phyloP scores from a whole-genome alignment of 2,113 vertebrate genomes.

The Sorex araneus region DNA sequence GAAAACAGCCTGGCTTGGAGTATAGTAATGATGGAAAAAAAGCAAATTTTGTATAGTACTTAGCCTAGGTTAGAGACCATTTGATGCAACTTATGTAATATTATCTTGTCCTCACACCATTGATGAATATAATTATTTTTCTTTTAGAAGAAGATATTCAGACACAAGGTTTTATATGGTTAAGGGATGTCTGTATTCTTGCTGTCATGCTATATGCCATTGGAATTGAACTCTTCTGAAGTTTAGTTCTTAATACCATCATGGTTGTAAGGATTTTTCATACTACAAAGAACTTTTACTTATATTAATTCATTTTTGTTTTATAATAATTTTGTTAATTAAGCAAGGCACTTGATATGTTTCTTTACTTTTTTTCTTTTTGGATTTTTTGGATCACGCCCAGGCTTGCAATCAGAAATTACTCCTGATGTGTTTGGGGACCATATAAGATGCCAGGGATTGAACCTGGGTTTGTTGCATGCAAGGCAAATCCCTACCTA shows the following conservation, averaged over 20 bases:
- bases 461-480: no score
- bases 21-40: not conserved
- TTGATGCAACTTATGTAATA: slow-evolving; percentile 8
- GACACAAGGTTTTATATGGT: not conserved
- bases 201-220: not conserved
- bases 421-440: no score
- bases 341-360: not conserved
- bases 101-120: not conserved
- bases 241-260: not conserved
- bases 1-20: no score
- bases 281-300: slow-evolving; percentile 15
- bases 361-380: not conserved
- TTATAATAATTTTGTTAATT: not conserved
- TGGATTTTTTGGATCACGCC: no score
- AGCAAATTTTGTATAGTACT: not conserved
- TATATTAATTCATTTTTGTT: not conserved
- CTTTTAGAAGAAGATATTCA: slow-evolving; percentile 53
- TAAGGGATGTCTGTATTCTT: not conserved
- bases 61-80: not conserved
- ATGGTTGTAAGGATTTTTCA: not conserved
- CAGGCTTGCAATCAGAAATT: no score
- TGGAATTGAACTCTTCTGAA: not conserved
- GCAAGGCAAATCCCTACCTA: no score
- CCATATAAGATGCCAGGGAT: no score
- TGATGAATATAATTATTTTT: not conserved